Evolutionary conservation across 2,888 invertebrate genomes (phyloP).

Genomic region (Diarsia rubi): DNA sequence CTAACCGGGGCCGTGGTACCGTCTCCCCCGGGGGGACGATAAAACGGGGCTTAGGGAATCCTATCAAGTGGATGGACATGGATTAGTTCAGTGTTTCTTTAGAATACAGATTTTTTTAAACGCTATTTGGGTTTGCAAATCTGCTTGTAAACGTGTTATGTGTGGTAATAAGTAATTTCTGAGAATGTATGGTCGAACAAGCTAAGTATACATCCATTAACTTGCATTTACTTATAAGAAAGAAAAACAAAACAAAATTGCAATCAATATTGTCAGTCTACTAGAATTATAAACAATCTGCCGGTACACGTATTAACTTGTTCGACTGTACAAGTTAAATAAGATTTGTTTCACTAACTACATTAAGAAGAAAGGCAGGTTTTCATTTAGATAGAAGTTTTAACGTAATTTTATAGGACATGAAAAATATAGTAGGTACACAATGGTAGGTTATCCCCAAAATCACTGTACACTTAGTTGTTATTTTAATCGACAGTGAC

Average conservation of each 20-base stretch:
- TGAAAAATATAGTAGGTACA: neutral
- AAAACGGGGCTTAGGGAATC: conserved; percentile 46
- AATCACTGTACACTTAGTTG: neutral
- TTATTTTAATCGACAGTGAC: neutral
- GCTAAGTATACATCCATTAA: too few relatives aligned
- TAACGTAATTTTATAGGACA: neutral
- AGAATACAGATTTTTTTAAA: conserved; percentile 25
- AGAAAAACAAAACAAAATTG: too few relatives aligned
- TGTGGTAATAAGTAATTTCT: neutral
- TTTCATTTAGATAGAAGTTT: neutral
- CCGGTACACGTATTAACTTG: too few relatives aligned
- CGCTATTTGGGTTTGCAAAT: neutral
- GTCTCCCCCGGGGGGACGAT: conserved; percentile 35
- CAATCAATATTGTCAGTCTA: too few relatives aligned
- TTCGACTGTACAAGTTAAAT: too few relatives aligned
- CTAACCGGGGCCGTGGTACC: conserved; percentile 9
- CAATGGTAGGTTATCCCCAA: neutral
- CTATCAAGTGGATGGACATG: conserved; percentile 41
- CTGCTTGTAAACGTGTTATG: neutral
- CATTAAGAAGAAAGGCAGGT: neutral
- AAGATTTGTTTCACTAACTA: too few relatives aligned
- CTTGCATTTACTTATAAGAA: too few relatives aligned
- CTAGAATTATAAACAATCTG: too few relatives aligned
- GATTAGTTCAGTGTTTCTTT: conserved; percentile 14
- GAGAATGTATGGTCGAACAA: neutral